Evolutionary conservation across 2,888 invertebrate genomes (phyloP).

Genomic region (Patella pellucida): DNA sequence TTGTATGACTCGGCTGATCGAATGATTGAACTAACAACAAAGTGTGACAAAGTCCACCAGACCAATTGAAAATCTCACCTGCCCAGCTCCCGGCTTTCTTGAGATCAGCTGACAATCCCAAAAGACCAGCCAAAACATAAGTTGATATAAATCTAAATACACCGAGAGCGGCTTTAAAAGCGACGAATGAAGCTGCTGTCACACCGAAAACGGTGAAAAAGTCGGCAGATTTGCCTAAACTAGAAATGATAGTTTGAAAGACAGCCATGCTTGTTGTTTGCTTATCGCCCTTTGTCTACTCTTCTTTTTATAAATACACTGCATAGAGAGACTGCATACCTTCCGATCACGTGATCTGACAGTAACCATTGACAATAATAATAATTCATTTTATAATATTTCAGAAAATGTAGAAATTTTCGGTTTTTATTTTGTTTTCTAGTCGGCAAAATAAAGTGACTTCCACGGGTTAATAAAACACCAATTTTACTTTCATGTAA

Average conservation of each 20-base stretch:
- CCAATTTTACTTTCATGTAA: no score
- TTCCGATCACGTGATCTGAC: no score
- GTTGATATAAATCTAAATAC: conserved; percentile 40
- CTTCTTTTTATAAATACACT: no score
- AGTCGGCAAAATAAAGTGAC: no score
- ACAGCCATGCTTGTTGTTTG: not conserved
- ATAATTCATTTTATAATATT: no score
- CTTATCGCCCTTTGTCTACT: no score
- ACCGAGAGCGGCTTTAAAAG: conserved; percentile 35
- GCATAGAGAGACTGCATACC: no score
- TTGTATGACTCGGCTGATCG: no score
- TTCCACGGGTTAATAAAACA: no score
- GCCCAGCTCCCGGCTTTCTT: conserved; percentile 85
- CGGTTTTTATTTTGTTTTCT: no score
- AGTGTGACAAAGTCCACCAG: not conserved
- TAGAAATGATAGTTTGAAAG: not conserved
- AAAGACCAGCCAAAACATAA: conserved; percentile 41
- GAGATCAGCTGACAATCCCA: conserved; percentile 73
- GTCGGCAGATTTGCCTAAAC: conserved; percentile 29
- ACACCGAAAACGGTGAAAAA: conserved; percentile 33
- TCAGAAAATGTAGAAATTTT: no score
- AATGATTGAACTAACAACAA: not conserved
- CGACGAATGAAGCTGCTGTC: conserved; percentile 25
- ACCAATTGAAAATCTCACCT: conserved; percentile 75
- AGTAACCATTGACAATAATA: no score